These are phyloP conservation scores for Antechinus flavipes DNA, from an alignment of 2,113 vertebrate species.

Conservation along the genomic window DNA sequence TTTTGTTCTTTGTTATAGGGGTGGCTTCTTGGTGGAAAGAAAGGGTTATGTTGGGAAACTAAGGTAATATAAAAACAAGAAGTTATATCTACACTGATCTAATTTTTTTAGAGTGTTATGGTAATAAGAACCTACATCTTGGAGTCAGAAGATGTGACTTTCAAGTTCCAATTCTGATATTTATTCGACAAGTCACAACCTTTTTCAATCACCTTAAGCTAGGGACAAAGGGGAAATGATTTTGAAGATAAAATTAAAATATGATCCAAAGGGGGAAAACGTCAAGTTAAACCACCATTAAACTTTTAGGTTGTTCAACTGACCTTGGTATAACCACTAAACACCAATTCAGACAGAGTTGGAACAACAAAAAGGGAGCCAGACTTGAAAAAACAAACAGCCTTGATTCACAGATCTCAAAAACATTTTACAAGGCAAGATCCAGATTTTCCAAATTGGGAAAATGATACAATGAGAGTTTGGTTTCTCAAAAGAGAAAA, in stretches of 20 bases:
- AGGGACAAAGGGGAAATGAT: neutral
- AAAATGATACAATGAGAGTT: neutral
- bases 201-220: neutral
- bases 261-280: neutral
- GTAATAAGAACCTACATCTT: neutral
- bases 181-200: neutral
- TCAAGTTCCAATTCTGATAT: neutral
- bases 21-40: neutral
- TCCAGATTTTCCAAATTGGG: neutral
- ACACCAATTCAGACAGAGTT: neutral
- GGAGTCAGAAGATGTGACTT: neutral
- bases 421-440: neutral
- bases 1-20: neutral
- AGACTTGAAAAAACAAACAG: neutral
- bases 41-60: neutral
- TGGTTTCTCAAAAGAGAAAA: neutral
- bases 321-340: too few species aligned
- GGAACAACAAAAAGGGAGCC: neutral
- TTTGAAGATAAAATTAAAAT: neutral
- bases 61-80: neutral
- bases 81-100: neutral
- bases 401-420: neutral
- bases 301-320: accelerated
- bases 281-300: neutral
- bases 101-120: neutral